phyloP scores from a whole-genome alignment of 1,140 invertebrate species.

The Bradysia coprophila region DNA sequence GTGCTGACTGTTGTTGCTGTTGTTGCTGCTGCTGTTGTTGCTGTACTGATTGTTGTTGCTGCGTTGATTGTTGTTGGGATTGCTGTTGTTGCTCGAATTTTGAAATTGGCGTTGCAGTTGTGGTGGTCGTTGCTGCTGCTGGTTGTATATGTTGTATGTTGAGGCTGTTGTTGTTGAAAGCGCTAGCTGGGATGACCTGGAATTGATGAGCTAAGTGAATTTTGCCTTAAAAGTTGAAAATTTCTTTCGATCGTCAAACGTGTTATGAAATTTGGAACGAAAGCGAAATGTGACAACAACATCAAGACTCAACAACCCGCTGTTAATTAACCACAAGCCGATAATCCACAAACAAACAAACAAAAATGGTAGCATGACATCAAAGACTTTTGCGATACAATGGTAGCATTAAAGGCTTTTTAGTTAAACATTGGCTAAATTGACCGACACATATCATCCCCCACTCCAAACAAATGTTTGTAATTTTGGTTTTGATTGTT shows the following conservation, averaged over 20 bases:
- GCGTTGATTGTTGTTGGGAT: slow-evolving; percentile 14
- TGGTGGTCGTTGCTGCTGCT: slow-evolving; percentile 10
- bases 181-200: slow-evolving; percentile 38
- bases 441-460: too few species aligned
- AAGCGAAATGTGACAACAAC: not conserved
- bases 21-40: slow-evolving; percentile 15
- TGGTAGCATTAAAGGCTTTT: too few species aligned
- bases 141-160: too few species aligned
- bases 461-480: too few species aligned
- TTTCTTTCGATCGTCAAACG: not conserved
- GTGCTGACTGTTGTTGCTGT: slow-evolving; percentile 10
- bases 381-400: too few species aligned
- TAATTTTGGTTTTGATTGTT: too few species aligned
- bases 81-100: slow-evolving; percentile 10
- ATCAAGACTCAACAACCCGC: too few species aligned
- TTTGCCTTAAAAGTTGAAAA: slow-evolving; percentile 7
- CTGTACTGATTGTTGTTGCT: slow-evolving; percentile 12
- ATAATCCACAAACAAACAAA: too few species aligned
- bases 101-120: slow-evolving; percentile 11
- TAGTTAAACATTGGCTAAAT: too few species aligned
- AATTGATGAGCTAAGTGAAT: slow-evolving; percentile 16
- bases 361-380: too few species aligned
- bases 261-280: not conserved
- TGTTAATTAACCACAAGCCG: too few species aligned
- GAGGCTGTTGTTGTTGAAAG: slow-evolving; percentile 19